Evolutionary conservation across 2,888 invertebrate species (phyloP).

Genomic region (Orthosia incerta): DNA sequence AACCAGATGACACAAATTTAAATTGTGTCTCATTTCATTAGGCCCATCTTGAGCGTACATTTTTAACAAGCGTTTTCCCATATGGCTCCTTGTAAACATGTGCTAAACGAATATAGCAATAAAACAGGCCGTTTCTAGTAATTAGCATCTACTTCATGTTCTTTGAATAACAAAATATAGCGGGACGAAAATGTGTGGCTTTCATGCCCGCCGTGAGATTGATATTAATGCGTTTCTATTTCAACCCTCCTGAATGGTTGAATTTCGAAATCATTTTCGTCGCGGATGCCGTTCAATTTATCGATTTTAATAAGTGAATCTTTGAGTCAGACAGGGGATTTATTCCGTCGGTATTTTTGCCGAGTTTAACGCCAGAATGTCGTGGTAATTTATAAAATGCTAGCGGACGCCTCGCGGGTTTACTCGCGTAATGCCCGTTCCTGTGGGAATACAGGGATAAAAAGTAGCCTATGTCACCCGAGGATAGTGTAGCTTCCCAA

Average conservation of each 20-base stretch:
- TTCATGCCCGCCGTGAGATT: constrained; percentile 15
- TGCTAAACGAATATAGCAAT: constrained; percentile 59
- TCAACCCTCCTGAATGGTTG: constrained; percentile 24
- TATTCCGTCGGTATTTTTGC: constrained; percentile 1
- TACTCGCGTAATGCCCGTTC: no score
- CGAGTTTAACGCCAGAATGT: neutral
- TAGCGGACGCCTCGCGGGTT: no score
- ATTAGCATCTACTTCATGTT: constrained; percentile 44
- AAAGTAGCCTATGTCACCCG: no score
- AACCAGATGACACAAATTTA: neutral
- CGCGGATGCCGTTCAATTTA: constrained; percentile 3
- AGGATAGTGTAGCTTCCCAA: no score
- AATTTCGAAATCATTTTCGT: constrained; percentile 24
- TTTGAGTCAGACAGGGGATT: neutral
- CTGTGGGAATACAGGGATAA: no score
- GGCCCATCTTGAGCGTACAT: constrained; percentile 10
- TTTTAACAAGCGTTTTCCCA: constrained; percentile 45
- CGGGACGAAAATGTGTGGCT: constrained; percentile 19
- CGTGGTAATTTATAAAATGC: constrained; percentile 3
- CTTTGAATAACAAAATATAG: constrained; percentile 35
- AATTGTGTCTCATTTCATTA: constrained; percentile 5
- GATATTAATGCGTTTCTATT: constrained; percentile 37
- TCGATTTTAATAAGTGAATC: constrained; percentile 18
- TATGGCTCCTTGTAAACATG: constrained; percentile 61
- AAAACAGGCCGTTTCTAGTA: constrained; percentile 48